Percentiles rank a stretch among this genome's conserved stretches.
phyloP scores from a whole-genome alignment of 2,888 invertebrate species.

The Pimpla rufipes region DNA sequence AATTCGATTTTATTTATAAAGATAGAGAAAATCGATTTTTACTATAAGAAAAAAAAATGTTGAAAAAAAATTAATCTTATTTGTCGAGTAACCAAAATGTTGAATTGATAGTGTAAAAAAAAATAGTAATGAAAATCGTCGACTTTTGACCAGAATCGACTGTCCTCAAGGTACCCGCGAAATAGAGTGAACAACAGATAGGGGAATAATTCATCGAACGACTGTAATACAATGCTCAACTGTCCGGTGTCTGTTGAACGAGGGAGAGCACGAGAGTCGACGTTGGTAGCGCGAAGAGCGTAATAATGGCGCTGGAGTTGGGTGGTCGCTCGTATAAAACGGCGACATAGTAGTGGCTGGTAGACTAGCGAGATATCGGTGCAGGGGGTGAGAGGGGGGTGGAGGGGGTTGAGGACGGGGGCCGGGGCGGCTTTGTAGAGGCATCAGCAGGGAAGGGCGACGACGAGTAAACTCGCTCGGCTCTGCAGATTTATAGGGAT shows the following conservation, averaged over 20 bases:
- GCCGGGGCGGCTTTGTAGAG: conserved; percentile 48
- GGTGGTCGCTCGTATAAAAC: conserved; percentile 53
- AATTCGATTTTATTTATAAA: background rate
- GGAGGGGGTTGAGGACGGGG: conserved; percentile 26
- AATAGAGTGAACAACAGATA: conserved; percentile 17
- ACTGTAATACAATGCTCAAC: conserved; percentile 29
- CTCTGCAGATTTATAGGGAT: conserved; percentile 59
- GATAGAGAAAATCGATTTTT: too few species aligned
- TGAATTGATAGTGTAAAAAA: too few species aligned
- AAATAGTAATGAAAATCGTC: background rate
- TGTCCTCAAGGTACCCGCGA: background rate
- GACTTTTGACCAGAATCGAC: background rate
- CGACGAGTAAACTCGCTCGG: conserved; percentile 60
- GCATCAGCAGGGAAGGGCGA: conserved; percentile 44
- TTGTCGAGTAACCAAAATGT: too few species aligned
- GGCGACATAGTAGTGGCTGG: conserved; percentile 41
- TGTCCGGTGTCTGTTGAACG: conserved; percentile 53
- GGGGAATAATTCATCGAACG: conserved; percentile 18
- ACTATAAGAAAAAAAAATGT: too few species aligned
- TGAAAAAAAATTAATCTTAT: too few species aligned
- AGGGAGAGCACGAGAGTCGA: conserved; percentile 47
- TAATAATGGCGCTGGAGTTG: conserved; percentile 44
- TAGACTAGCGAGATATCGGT: conserved; percentile 41
- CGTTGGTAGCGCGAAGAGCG: conserved; percentile 50
- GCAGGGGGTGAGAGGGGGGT: conserved; percentile 27